phyloP scores from a whole-genome alignment of 2,888 invertebrate genomes.

The Dryobotodes eremita region DNA sequence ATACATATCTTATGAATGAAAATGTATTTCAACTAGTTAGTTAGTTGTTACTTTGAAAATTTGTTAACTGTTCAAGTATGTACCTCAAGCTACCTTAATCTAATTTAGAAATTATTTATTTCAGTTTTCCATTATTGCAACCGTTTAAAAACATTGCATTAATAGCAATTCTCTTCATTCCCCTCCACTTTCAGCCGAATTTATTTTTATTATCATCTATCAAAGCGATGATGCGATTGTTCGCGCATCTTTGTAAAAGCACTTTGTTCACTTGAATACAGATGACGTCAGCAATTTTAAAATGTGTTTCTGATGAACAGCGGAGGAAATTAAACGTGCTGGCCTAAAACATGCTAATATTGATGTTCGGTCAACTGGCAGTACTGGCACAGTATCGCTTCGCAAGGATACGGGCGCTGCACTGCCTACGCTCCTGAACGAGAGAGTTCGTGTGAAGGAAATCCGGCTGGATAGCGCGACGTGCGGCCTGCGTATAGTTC shows the following conservation, averaged over 20 bases:
- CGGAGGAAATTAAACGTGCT: slow-evolving; percentile 38
- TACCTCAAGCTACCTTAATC: neutral
- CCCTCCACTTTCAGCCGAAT: neutral
- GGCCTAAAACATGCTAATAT: neutral
- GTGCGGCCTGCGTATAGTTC: slow-evolving; percentile 29
- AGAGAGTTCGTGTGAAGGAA: slow-evolving; percentile 50
- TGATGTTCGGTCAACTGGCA: neutral
- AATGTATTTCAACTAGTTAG: too few relatives aligned
- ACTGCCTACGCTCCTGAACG: slow-evolving; percentile 21
- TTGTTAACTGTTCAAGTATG: neutral
- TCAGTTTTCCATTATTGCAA: neutral
- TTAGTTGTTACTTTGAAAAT: too few relatives aligned
- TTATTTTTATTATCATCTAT: slow-evolving; percentile 24
- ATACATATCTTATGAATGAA: too few relatives aligned
- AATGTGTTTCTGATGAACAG: slow-evolving; percentile 19
- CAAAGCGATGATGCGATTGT: slow-evolving; percentile 22
- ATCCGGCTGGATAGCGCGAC: slow-evolving; percentile 39
- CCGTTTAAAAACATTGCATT: neutral
- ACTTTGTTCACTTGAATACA: slow-evolving; percentile 37
- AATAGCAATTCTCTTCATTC: neutral
- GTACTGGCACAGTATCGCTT: slow-evolving; percentile 9
- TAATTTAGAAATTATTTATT: neutral
- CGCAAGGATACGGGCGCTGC: slow-evolving; percentile 38
- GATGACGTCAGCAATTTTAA: slow-evolving; percentile 38
- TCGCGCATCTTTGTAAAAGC: slow-evolving; percentile 35